A percentile compares a stretch with the other conserved stretches of the same genome.
phyloP scores from a whole-genome alignment of 2,888 invertebrate species.

The Therioaphis trifolii region DNA sequence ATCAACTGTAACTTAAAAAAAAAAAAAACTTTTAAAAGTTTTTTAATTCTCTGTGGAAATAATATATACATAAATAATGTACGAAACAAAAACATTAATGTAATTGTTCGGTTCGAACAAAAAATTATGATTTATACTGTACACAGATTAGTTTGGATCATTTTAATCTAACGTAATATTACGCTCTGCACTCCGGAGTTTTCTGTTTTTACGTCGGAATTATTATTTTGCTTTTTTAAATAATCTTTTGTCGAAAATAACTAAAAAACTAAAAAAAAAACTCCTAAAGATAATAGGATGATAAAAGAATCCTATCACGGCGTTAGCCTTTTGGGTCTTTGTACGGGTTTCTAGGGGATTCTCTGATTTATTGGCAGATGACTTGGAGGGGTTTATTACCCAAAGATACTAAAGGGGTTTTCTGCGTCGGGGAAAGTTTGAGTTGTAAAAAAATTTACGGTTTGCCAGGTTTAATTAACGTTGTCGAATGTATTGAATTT shows the following conservation, averaged over 20 bases:
- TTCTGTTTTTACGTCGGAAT: neutral
- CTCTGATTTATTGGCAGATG: conserved; percentile 44
- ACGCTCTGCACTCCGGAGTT: neutral
- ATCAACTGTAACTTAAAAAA: too few relatives aligned
- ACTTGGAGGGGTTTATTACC: conserved; percentile 18
- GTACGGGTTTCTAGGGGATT: conserved; percentile 41
- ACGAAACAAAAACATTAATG: too few relatives aligned
- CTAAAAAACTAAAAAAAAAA: conserved; percentile 52
- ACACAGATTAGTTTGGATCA: too few relatives aligned
- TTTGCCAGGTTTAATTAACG: conserved; percentile 50
- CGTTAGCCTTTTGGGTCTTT: conserved; percentile 23
- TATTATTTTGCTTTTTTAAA: conserved; percentile 4
- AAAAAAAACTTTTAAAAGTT: neutral
- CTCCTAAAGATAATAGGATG: conserved; percentile 53
- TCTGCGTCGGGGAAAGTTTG: conserved; percentile 15
- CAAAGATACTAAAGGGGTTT: conserved; percentile 25
- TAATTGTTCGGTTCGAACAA: too few relatives aligned
- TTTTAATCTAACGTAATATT: too few relatives aligned
- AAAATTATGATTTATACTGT: too few relatives aligned
- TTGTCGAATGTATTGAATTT: conserved; percentile 39
- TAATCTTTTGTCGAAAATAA: conserved; percentile 11
- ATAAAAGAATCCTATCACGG: conserved; percentile 56
- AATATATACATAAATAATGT: too few relatives aligned
- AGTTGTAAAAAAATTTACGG: conserved; percentile 48
- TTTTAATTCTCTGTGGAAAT: too few relatives aligned